These are phyloP conservation scores for Rosalia funebris DNA, from an alignment of 2,888 invertebrate species.

Conservation along the genomic window DNA sequence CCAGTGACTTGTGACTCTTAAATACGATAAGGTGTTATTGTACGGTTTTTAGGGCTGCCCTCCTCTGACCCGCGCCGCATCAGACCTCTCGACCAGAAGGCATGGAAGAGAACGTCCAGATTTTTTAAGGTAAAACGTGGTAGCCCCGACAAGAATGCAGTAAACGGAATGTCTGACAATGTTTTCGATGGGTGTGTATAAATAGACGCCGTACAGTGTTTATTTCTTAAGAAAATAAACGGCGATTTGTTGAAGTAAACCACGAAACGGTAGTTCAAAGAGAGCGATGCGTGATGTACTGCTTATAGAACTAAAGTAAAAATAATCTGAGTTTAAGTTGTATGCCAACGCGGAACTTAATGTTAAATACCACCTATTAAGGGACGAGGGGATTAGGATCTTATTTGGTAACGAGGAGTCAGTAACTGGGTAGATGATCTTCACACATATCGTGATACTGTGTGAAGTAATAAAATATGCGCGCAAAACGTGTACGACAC, in stretches of 20 bases:
- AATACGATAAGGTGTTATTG: slow-evolving; percentile 11
- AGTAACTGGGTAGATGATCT: too few species aligned
- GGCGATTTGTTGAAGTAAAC: slow-evolving; percentile 19
- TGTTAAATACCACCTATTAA: too few species aligned
- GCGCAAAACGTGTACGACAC: too few species aligned
- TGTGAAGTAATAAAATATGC: too few species aligned
- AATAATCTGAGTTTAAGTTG: slow-evolving; percentile 9
- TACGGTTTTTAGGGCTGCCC: background rate
- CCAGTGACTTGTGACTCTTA: slow-evolving; percentile 10
- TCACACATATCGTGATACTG: too few species aligned
- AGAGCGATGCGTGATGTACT: slow-evolving; percentile 13
- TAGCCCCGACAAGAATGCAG: background rate
- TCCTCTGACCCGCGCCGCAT: background rate
- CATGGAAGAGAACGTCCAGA: background rate
- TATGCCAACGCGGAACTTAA: slow-evolving; percentile 3
- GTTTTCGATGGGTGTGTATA: slow-evolving; percentile 4
- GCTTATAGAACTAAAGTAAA: slow-evolving; percentile 3
- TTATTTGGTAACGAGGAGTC: too few species aligned
- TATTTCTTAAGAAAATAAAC: slow-evolving; percentile 20
- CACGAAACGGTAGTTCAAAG: slow-evolving; percentile 11
- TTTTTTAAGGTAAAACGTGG: background rate
- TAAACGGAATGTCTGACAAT: background rate
- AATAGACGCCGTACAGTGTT: slow-evolving; percentile 11
- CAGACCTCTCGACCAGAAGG: background rate
- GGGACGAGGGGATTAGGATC: too few species aligned